Evolutionary conservation across 1,140 invertebrate genomes (phyloP).

Genomic region (Babylonia areolata): DNA sequence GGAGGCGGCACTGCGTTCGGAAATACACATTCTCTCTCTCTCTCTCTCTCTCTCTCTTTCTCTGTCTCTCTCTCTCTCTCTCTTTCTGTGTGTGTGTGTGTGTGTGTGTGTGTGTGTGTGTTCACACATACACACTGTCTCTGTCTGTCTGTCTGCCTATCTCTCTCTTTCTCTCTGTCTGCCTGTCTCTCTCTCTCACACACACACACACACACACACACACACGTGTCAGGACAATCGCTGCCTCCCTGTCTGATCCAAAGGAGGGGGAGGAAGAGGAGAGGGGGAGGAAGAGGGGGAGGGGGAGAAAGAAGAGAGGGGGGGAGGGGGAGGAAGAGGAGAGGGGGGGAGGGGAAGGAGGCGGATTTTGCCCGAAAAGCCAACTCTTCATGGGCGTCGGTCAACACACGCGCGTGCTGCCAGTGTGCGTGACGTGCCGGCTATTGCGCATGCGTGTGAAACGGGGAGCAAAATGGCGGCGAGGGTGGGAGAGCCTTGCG

Average conservation of each 20-base stretch:
- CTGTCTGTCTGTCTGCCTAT: no score
- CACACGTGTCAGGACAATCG: background rate
- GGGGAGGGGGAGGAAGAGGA: no score
- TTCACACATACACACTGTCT: background rate
- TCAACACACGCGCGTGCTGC: background rate
- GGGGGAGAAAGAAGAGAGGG: background rate
- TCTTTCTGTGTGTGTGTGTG: background rate
- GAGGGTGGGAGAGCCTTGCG: background rate
- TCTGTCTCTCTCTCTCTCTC: no score
- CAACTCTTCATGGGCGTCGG: background rate
- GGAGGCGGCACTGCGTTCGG: no score
- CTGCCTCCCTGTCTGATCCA: no score
- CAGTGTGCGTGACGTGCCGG: background rate
- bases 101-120: background rate
- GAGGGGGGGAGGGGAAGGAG: background rate
- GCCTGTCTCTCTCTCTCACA: no score
- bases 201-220: background rate
- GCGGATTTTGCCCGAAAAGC: background rate
- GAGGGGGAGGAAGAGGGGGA: background rate
- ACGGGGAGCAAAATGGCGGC: background rate
- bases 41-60: no score
- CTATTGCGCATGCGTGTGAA: conserved; percentile 5
- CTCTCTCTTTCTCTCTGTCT: no score
- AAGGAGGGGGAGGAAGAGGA: background rate
- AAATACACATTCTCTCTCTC: no score